Base-by-base conservation (phyloP, 1,140 invertebrate species). In the Drosophila kepulauana region DNA sequence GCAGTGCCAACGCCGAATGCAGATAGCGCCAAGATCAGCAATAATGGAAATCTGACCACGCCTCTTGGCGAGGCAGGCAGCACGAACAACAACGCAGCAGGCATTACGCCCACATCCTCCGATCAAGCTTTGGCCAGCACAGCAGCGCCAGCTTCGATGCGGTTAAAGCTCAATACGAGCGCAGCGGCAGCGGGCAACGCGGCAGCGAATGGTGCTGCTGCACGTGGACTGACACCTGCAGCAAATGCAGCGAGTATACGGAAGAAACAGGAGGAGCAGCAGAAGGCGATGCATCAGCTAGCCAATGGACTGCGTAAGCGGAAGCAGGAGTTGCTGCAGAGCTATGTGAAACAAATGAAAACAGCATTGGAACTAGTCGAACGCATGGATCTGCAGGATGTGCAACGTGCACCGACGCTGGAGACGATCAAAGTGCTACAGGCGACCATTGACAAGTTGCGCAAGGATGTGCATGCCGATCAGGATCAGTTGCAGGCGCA, bases 291-390 rank as follows among this genome's bases (percentile, higher is more conserved):
- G 49, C 92, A 92, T 30, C 91, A 92, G 54, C 49, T 93, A 38
- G 92, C 92, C 5, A 91, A 93, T 64, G 92, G 92, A 1, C 66
- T 92, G 48, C 84, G 91, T 0, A 92, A 92, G 52, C 79, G 91
- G 5, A 93, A 93, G 48, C 91, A 92, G 41, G 92, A 93, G 65
- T 66, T 93, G 16, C 70, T 93, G 0, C 92, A 92, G 63, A 91
- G 91, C 54, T 92, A 93, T 75, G 75, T 93, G 3, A 92, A 92
- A 41, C 90, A 93, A 77, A 87, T 93, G 91, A 92, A 92, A 48
- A 81, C 87, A 0, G 84, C 91, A 0, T 57, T 93, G 28, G 92
- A 93, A 33, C 43, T 92, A 0, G 81, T 93, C 0, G 92, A 93
- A 48, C 81, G 88, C 11, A 82, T 89, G 73, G 92, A 93, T 58